These are phyloP conservation scores for Acrocephalus kingi DNA, from an alignment of 2,113 vertebrate species.

Conservation along the genomic window DNA sequence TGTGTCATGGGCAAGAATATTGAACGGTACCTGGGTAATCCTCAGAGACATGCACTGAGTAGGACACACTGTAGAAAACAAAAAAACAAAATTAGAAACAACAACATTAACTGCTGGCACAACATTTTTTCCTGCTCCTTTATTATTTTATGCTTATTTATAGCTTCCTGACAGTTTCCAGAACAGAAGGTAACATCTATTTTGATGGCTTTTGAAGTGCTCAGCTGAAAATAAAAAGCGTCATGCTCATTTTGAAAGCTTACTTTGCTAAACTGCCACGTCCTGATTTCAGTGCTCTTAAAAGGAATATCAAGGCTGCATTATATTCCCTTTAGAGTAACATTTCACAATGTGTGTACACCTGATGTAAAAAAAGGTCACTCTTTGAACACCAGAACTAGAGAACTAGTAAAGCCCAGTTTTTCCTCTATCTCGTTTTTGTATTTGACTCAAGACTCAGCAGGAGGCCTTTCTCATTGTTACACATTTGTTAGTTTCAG, in stretches of 20 bases:
- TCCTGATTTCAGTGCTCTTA: neutral
- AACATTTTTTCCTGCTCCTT: neutral
- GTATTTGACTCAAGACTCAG: neutral
- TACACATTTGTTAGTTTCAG: neutral
- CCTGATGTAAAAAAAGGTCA: neutral
- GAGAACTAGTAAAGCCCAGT: neutral
- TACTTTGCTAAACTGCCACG: neutral
- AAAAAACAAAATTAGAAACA: constrained; percentile 6
- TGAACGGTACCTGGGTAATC: constrained; percentile 87
- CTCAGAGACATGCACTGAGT: constrained; percentile 89
- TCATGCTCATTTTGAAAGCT: neutral
- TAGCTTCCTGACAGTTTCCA: neutral
- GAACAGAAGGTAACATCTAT: constrained; percentile 13
- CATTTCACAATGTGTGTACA: neutral
- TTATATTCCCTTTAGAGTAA: neutral
- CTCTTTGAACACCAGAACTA: neutral
- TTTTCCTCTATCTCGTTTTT: neutral
- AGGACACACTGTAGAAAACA: constrained; percentile 80
- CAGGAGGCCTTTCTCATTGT: neutral
- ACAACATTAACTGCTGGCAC: neutral
- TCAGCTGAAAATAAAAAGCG: neutral
- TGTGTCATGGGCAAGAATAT: neutral
- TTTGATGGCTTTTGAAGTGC: constrained; percentile 40
- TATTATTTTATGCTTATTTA: constrained; percentile 41
- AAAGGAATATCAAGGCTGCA: neutral